Evolutionary conservation across 2,113 vertebrate species (phyloP), one percentile per base, ranked within the genome.

Genomic region (Geococcyx californianus): DNA sequence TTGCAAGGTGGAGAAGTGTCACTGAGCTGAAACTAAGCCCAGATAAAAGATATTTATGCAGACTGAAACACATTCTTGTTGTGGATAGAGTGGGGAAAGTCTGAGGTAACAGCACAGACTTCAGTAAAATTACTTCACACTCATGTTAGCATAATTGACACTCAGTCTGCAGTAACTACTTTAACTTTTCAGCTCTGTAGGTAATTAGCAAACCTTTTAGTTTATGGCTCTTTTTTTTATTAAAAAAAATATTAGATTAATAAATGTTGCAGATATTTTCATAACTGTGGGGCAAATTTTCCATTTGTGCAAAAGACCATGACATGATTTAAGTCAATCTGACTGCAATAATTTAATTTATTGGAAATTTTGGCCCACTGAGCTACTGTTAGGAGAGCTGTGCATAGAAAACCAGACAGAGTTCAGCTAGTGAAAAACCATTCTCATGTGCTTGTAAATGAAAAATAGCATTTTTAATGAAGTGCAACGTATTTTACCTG

Each of bases 181-280:
- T 63, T 31, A 88, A 86, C 55, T 94, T 93, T 86, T 77, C 52
- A 94, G 29, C 59, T 84, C 44, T 87, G 55, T 74, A n/a, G 64
- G 88, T 96, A 90, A 93, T 95, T 77, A 95, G 38, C 13, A 77
- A 33, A 19, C 33, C 17, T 84, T 93, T 84, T 31, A 33, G 38
- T 64, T 86, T 60, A 26, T 60, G 29, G 15, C 2, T 1, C 4
- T 45, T 82, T 47, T 26, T 56, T 81, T 26, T 68, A 81, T 42
- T 68, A 1, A 72, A 83, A 75, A 75, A 62, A 70, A 42, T 88
- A 93, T 58, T 90, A 70, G 72, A 92, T 90, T 95, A 93, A 74
- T 87, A 95, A 96, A 92, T 47, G 93, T 24, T 69, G 69, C 40
- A 87, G 73, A 51, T 82, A 87, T 78, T 90, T 94, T 90, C 84